Base-by-base conservation (phyloP, 53 echinoderm and acorn worm genomes). In the Antedon mediterranea region DNA sequence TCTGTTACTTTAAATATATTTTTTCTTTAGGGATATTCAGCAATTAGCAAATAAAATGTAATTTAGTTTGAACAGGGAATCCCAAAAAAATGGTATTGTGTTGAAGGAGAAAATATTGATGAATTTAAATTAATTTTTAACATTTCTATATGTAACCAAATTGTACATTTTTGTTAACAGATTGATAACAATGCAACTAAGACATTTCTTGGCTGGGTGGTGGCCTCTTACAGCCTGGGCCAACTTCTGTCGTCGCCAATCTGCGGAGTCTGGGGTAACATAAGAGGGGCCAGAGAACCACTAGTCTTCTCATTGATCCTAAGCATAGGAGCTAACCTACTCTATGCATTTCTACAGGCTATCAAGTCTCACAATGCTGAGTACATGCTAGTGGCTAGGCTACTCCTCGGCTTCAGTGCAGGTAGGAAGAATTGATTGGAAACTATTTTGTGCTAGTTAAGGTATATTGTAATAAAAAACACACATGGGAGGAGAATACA, bases 191-290 rank as follows among this genome's bases (percentile, higher is more conserved):
- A 31, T 4, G 32, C 74, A 31, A 34, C 32, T 23, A 76, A 32
- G 9, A 76, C 33, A 0, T 76, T 76, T 28, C 76, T 76, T 23
- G 76, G 76, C 33, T 76, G 33, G 33, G 32, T 76, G 33, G 76
- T 76, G 11, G 76, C 76, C 0, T 32, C 76, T n/a, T 76, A 14
- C 76, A 76, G 76, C 34, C 34, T 76, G 3, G 76, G 76, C 6
- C 76, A 76, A 76, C 76, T 76, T 0, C 11, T 76, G 14, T 32
- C 76, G 26, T 76, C 76, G 18, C 76, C 76, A 29, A 3, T 76
- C 33, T 76, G 32, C 26, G 76, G 76, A 6, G 20, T 76, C 28
- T 76, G 76, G 28, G 34, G 76, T n/a, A 76, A 76, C 34, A 20
- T 33, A 6, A 57, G 57, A 18, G 76, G 32, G 2, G 32, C 76